A percentile compares a stretch with the other conserved stretches of the same genome.
Conservation (phyloP, 2,797 vertebrate genomes). For the Poeciliopsis paucimaculata region DNA sequence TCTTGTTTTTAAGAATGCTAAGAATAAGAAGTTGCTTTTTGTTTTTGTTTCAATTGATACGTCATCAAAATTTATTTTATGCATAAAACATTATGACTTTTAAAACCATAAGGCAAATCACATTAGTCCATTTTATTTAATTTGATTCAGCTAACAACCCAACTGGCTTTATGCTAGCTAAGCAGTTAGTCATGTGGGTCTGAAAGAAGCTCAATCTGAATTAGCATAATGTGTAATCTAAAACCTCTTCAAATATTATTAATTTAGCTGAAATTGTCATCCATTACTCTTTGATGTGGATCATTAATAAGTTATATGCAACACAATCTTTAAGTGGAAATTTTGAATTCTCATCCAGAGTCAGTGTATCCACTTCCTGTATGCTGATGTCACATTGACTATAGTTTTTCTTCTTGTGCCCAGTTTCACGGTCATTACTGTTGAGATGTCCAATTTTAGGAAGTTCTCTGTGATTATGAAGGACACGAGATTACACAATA, state of each 20-base stretch:
- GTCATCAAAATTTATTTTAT: not conserved
- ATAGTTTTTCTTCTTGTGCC: not conserved
- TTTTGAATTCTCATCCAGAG: not conserved
- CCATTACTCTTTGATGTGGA: not conserved
- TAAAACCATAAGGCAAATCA: not conserved
- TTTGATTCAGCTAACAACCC: not conserved
- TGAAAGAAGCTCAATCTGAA: not conserved
- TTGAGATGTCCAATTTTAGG: not conserved
- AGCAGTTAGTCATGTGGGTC: not conserved
- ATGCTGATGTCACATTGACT: constrained; percentile 43
- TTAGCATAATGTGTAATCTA: not conserved
- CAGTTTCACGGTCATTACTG: constrained; percentile 18
- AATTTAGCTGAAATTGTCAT: not conserved
- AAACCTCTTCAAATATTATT: too few species aligned
- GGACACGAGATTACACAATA: not conserved
- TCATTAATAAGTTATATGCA: not conserved
- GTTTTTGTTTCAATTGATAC: not conserved
- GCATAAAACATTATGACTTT: not conserved
- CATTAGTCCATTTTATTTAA: not conserved
- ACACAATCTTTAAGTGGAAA: not conserved
- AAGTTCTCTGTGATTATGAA: not conserved
- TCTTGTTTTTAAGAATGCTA: not conserved
- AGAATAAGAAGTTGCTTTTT: not conserved
- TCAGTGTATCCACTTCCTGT: constrained; percentile 16
- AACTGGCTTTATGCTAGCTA: not conserved